phyloP scores from a whole-genome alignment of 2,113 vertebrate species.

The Mastomys coucha region DNA sequence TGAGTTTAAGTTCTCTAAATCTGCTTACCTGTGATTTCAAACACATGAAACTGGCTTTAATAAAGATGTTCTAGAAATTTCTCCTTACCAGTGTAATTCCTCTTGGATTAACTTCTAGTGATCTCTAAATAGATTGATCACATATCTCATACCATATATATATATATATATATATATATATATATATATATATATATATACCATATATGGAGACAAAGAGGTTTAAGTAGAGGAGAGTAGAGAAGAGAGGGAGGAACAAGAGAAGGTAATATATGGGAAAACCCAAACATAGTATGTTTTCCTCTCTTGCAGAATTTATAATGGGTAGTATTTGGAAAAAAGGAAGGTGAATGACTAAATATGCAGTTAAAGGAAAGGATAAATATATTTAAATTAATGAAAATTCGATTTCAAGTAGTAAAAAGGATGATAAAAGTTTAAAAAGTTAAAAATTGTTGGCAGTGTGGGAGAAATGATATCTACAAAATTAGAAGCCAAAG shows the following conservation, averaged over 20 bases:
- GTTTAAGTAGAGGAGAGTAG: not conserved
- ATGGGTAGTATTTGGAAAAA: not conserved
- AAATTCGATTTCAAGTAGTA: slow-evolving; percentile 11
- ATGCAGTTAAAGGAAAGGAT: not conserved
- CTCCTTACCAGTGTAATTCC: not conserved
- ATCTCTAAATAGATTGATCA: not conserved
- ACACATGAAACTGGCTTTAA: slow-evolving; percentile 13
- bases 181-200: not conserved
- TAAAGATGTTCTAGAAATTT: not conserved
- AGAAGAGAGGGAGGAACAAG: not conserved
- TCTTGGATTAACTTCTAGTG: not conserved
- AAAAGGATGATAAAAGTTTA: not conserved
- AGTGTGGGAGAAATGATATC: not conserved
- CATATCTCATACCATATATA: not conserved
- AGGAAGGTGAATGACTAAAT: not conserved
- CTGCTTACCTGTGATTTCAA: not conserved
- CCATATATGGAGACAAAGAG: not conserved
- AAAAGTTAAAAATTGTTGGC: not conserved
- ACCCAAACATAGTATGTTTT: not conserved
- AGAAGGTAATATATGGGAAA: not conserved
- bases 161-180: not conserved
- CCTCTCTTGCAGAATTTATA: not conserved
- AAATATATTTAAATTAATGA: slow-evolving; percentile 11
- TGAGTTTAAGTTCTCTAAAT: not conserved
- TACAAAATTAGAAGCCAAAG: not conserved